Evolutionary conservation across 2,797 vertebrate genomes (phyloP).

Genomic region (Channallabes apus): DNA sequence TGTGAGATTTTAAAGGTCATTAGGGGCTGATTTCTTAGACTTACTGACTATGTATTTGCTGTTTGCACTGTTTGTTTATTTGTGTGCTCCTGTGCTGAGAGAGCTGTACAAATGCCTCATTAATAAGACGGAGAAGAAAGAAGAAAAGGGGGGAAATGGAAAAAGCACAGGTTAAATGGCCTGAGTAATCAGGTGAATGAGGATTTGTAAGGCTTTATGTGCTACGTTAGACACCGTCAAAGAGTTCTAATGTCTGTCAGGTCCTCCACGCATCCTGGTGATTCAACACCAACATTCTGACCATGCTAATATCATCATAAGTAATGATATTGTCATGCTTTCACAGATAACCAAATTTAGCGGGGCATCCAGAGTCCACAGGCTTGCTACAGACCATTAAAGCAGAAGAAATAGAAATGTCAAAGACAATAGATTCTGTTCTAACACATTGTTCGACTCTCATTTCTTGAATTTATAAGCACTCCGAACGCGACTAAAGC

Average conservation of each 20-base stretch:
- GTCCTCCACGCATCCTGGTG: not conserved
- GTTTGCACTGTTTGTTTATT: not conserved
- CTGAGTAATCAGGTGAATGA: not conserved
- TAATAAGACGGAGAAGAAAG: not conserved
- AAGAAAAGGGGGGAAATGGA: not conserved
- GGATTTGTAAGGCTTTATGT: not conserved
- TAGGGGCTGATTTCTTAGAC: not conserved
- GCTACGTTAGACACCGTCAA: not conserved
- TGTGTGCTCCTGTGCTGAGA: not conserved
- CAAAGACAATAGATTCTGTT: not conserved
- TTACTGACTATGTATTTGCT: not conserved
- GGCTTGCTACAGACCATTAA: not conserved
- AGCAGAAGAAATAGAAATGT: not conserved
- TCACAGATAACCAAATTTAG: constrained; percentile 3
- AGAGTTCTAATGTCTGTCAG: not conserved
- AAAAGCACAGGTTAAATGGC: not conserved
- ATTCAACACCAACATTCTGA: constrained; percentile 71
- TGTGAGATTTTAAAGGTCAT: constrained; percentile 4
- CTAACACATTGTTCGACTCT: not conserved
- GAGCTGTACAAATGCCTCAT: not conserved
- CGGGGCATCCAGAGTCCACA: not conserved
- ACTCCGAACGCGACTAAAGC: not conserved
- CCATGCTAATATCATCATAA: constrained; percentile 72
- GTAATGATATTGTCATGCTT: constrained; percentile 76
- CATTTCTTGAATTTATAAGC: not conserved